Evolutionary conservation across 2,797 vertebrate genomes (phyloP).

Genomic region (Crypturellus tataupa): DNA sequence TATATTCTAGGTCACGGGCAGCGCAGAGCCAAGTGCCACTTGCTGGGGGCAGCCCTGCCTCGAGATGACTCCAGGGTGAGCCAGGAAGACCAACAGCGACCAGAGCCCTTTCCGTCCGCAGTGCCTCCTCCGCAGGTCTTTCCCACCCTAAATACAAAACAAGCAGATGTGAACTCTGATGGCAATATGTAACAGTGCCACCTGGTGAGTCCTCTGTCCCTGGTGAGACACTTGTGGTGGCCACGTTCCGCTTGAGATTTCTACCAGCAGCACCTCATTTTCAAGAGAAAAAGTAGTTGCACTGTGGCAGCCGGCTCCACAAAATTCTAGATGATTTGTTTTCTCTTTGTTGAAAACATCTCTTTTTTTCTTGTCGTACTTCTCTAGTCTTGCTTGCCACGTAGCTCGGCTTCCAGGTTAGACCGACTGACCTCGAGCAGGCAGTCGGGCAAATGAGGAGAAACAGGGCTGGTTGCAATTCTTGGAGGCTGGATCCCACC

Average conservation of each 20-base stretch:
- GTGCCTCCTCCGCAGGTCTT: not conserved
- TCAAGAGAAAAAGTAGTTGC: not conserved
- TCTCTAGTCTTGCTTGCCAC: not conserved
- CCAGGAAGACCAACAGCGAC: not conserved
- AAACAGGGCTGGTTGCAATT: not conserved
- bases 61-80: rapidly evolving
- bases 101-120: not conserved
- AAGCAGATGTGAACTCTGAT: not conserved
- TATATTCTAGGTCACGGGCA: not conserved
- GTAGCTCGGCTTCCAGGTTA: not conserved
- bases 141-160: not conserved
- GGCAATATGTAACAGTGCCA: not conserved
- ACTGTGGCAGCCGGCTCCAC: not conserved
- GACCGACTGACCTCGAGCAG: not conserved
- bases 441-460: not conserved
- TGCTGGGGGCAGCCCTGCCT: not conserved
- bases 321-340: not conserved
- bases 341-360: not conserved
- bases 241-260: not conserved
- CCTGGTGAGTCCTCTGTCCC: not conserved
- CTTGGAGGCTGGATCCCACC: not conserved
- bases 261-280: not conserved
- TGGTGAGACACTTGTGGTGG: not conserved
- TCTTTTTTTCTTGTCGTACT: not conserved
- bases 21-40: not conserved